Base-by-base conservation (phyloP, 1,140 invertebrate species). In the Scaptomyza pallida region DNA sequence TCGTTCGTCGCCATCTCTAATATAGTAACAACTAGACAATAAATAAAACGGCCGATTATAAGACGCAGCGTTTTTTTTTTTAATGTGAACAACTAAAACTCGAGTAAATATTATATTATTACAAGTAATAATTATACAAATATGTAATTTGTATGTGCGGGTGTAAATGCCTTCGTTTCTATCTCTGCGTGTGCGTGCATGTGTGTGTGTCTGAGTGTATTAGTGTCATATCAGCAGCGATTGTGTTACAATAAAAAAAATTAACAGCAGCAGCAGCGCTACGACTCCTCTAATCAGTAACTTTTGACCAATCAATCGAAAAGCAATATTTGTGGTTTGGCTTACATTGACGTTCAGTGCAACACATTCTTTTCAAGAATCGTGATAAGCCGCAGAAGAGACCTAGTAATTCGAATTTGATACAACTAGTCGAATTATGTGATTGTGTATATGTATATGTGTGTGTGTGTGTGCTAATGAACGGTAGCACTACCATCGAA, bases 221-320 rank as follows among this genome's bases (percentile, higher is more conserved):
- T 57, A 23, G 63, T 78, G 41, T 70, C 79, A 60, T 82, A 82
- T 83, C 79, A 83, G 56, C 23, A 23, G 19, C 30, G 33, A 44
- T 56, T 64, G 30, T 56, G 55, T 64, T 75, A 75, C 43, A 26
- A 60, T 12, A 64, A 56, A 19, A 47, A 17, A 2, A 21, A 5
- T 5, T 4, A 26, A 26, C 9, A 64, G 10, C 26, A 47, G 50
- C 54, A 37, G 43, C 19, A 35, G 8, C 2, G 33, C 33, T 37
- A 13, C 23, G 21, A 16, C 33, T 10, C 16, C 16, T 44, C 43
- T 82, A 78, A 82, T 82, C 78, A 74, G 60, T 56, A 62, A 65
- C 72, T 61, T 69, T 81, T 77, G 69, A 64, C 55, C 73, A 69
- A 63, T 83, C 56, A 68, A 60, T 68, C 47, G 69, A 60, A 51